These are phyloP conservation scores for Mechanitis mazaeus DNA, from an alignment of 2,888 invertebrate genomes.

Conservation along the genomic window DNA sequence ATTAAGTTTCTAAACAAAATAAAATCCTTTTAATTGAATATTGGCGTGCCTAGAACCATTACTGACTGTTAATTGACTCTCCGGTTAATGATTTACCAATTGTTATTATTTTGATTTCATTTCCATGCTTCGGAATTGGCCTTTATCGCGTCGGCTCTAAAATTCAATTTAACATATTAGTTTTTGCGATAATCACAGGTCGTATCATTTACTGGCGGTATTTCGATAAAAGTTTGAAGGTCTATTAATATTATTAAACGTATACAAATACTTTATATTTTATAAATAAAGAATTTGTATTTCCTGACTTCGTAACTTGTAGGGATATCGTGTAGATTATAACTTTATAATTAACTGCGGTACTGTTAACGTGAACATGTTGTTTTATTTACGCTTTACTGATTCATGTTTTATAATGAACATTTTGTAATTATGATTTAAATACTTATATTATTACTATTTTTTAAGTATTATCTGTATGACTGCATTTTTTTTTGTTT, in stretches of 20 bases:
- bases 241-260: constrained; percentile 4
- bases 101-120: constrained; percentile 20
- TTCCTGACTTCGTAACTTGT: not conserved
- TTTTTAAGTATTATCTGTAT: too few relatives aligned
- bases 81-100: constrained; percentile 26
- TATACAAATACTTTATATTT: not conserved
- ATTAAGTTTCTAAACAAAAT: constrained; percentile 9
- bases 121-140: not conserved
- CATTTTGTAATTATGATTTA: too few relatives aligned
- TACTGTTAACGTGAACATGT: too few relatives aligned
- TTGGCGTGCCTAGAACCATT: constrained; percentile 35
- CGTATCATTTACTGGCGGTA: constrained; percentile 1
- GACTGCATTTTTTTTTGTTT: too few relatives aligned
- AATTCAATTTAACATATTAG: constrained; percentile 4
- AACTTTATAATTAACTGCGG: not conserved
- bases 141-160: not conserved
- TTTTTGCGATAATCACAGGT: not conserved
- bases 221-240: constrained; percentile 5
- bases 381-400: too few relatives aligned
- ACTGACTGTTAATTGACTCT: constrained; percentile 34
- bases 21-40: constrained; percentile 34
- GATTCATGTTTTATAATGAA: too few relatives aligned
- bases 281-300: constrained; percentile 2
- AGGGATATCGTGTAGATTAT: not conserved
- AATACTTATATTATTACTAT: too few relatives aligned